Conservation (phyloP, 2,797 vertebrate species). For the Distichodus sexfasciatus region DNA sequence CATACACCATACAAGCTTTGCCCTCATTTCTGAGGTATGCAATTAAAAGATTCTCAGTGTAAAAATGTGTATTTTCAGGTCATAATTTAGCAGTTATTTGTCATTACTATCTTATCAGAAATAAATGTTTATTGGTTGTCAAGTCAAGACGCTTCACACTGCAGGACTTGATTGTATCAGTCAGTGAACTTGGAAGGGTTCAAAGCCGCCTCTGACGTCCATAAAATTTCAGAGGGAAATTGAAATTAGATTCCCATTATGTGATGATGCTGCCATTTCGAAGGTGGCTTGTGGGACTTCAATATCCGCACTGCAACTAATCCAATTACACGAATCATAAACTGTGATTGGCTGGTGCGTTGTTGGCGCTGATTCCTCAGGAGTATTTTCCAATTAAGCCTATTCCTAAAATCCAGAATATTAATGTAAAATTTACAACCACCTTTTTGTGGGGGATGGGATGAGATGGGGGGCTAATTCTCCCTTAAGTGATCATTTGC, state of each 20-base stretch:
- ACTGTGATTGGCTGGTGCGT: constrained; percentile 41
- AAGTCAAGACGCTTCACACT: neutral
- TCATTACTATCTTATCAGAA: too few relatives aligned
- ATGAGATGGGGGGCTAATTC: neutral
- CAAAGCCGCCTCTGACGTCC: too few relatives aligned
- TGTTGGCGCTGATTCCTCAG: constrained; percentile 28
- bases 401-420: constrained; percentile 23
- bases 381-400: constrained; percentile 36
- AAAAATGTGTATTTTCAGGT: too few relatives aligned
- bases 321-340: constrained; percentile 50
- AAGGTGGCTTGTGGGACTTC: constrained; percentile 37
- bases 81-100: too few relatives aligned
- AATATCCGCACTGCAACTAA: constrained; percentile 47
- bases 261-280: constrained; percentile 35
- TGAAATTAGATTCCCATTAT: constrained; percentile 38
- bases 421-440: constrained; percentile 14
- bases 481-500: constrained; percentile 2
- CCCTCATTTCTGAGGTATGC: neutral
- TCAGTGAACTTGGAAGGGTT: constrained; percentile 5
- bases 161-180: constrained; percentile 1
- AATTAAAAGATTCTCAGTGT: too few relatives aligned
- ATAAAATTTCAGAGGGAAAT: constrained; percentile 18
- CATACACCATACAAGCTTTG: constrained; percentile 19
- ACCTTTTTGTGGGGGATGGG: neutral
- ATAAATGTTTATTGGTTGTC: neutral